Conservation (phyloP, 2,888 invertebrate species). For the Thymelicus lineola region DNA sequence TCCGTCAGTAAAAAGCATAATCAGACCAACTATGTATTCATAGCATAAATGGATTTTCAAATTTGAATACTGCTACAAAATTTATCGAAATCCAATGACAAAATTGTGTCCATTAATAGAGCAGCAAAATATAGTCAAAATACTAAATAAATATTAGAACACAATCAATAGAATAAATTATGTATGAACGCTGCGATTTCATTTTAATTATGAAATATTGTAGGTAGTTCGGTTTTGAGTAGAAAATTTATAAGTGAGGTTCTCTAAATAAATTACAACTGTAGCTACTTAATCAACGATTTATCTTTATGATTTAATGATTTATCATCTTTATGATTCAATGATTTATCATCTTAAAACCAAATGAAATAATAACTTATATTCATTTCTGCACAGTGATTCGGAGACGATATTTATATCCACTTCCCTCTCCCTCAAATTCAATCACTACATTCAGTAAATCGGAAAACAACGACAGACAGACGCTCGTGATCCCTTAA, state of each 20-base stretch:
- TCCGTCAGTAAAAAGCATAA: slow-evolving; percentile 48
- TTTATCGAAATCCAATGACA: slow-evolving; percentile 62
- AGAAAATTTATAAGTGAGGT: background rate
- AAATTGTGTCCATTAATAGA: slow-evolving; percentile 48
- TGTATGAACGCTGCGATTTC: background rate
- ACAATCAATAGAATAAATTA: slow-evolving; percentile 19
- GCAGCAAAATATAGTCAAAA: slow-evolving; percentile 48
- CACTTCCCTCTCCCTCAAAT: too few species aligned
- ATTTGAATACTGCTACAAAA: slow-evolving; percentile 73
- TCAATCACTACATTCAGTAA: too few species aligned
- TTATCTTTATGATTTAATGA: background rate
- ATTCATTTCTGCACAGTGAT: background rate
- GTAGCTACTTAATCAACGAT: background rate
- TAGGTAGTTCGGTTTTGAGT: background rate
- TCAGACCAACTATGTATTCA: slow-evolving; percentile 65
- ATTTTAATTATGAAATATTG: slow-evolving; percentile 15
- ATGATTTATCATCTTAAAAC: background rate
- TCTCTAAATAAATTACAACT: background rate
- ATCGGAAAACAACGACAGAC: too few species aligned
- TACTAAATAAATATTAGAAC: slow-evolving; percentile 56
- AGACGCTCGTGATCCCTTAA: too few species aligned
- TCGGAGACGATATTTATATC: too few species aligned
- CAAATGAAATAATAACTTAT: background rate
- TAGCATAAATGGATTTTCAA: slow-evolving; percentile 67
- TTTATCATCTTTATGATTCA: background rate